Conservation (phyloP, 1,140 invertebrate species). For the Aphidius ervi region DNA sequence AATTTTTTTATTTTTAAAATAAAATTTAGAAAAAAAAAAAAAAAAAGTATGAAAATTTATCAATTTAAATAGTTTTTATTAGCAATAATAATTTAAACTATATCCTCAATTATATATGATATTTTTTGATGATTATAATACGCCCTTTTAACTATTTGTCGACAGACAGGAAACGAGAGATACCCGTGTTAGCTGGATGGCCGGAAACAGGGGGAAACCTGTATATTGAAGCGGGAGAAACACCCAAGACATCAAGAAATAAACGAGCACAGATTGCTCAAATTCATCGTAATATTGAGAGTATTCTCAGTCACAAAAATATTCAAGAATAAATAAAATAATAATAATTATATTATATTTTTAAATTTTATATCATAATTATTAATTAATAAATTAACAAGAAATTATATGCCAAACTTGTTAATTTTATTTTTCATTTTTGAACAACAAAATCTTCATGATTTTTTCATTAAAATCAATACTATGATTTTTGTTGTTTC, state of each 20-base stretch:
- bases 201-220: constrained; percentile 42
- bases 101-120: too few species aligned
- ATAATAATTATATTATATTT: not conserved
- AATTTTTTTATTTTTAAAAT: too few species aligned
- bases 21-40: too few species aligned
- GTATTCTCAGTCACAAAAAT: constrained; percentile 44
- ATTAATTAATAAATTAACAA: not conserved
- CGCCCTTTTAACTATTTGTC: constrained; percentile 10
- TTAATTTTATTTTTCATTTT: too few species aligned
- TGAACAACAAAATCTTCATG: too few species aligned
- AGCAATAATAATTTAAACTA: too few species aligned
- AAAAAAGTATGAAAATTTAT: too few species aligned
- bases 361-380: constrained; percentile 7
- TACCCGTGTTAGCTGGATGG: constrained; percentile 36
- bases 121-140: too few species aligned
- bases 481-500: too few species aligned
- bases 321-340: constrained; percentile 28
- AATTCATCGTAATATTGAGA: constrained; percentile 46
- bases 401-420: too few species aligned
- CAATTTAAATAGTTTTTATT: too few species aligned
- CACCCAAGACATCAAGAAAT: constrained; percentile 32
- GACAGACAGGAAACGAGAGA: constrained; percentile 43
- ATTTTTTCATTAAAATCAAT: too few species aligned
- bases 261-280: constrained; percentile 36
- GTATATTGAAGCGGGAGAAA: constrained; percentile 44